Base-by-base conservation (phyloP, 2,113 vertebrate species). In the Phylloscopus whistleri region DNA sequence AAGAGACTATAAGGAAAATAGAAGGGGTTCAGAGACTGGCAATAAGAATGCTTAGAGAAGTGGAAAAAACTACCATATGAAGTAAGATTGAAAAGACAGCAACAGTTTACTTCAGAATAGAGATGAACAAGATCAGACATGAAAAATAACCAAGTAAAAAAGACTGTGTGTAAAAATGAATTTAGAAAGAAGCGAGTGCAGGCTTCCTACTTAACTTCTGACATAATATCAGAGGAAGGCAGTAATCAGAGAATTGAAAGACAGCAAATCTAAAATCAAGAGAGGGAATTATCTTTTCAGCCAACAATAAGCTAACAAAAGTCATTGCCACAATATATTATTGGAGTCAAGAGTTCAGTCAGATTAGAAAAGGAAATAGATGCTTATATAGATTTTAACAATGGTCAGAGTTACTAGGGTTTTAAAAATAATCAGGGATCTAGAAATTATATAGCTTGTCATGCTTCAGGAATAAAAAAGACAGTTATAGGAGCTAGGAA, bases 21-120 rank as follows among this genome's bases (percentile, higher is more conserved):
- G 67, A 66, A 88, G 43, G 33, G 60, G 14, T 59, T 77, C 83
- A 74, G 76, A 94, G 63, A 92, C 33, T 51, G 75, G 74, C 62
- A 94, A 81, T 93, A 89, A 70, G 91, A 90, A 94, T 72, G 89
- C 72, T 89, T 96, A 92, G 73, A 89, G 76, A 89, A 87, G 88
- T 95, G 93, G 89, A 93, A 94, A 94, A 95, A 95, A 78, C 62
- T 55, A 93, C 79, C 73, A 11, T 78, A 73, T 67, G 83, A 92
- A 90, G 68, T 93, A 70, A 90, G 96, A 97, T 90, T 93, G 91
- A 92, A 96, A 96, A 95, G 94, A 94, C 90, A 94, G 76, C 76
- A 93, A 43, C 76, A 84, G 83, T 95, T 97, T 95, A 81, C 83
- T 92, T 92, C 60, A 74, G 68, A 80, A 84, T n/a, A 81, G 74